A percentile compares a stretch with the other conserved stretches of the same genome.
phyloP scores from a whole-genome alignment of 2,113 vertebrate species.

The Rousettus leschenaultii region DNA sequence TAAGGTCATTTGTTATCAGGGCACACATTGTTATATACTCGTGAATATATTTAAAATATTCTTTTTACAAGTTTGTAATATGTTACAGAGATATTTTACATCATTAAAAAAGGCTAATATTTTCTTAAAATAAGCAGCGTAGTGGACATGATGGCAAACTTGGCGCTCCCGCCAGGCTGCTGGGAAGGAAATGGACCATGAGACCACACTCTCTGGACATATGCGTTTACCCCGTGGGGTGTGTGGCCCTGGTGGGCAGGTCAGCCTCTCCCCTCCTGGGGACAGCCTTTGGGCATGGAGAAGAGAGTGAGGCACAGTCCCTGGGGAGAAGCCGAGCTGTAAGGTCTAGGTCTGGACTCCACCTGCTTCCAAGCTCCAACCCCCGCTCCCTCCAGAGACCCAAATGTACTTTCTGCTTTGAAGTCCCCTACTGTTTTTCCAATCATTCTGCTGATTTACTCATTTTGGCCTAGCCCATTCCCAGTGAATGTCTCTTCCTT shows the following conservation, averaged over 20 bases:
- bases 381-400: not conserved
- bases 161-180: not conserved
- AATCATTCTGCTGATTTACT: not conserved
- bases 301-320: not conserved
- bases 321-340: not conserved
- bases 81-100: not conserved
- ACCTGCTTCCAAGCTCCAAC: not conserved
- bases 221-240: not conserved
- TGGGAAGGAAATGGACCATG: not conserved
- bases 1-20: not conserved
- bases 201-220: not conserved
- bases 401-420: not conserved
- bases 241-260: not conserved
- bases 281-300: not conserved
- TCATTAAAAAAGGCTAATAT: not conserved
- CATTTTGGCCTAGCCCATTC: not conserved
- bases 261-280: not conserved
- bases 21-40: not conserved
- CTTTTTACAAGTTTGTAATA: not conserved
- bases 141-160: not conserved
- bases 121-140: not conserved
- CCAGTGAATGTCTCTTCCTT: constrained; percentile 26
- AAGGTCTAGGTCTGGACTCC: not conserved
- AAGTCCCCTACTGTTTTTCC: not conserved
- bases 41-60: not conserved